A percentile compares a stretch with the other conserved stretches of the same genome.
These are phyloP conservation scores for Aplysia californica DNA, from an alignment of 1,140 invertebrate species.

Conservation along the genomic window DNA sequence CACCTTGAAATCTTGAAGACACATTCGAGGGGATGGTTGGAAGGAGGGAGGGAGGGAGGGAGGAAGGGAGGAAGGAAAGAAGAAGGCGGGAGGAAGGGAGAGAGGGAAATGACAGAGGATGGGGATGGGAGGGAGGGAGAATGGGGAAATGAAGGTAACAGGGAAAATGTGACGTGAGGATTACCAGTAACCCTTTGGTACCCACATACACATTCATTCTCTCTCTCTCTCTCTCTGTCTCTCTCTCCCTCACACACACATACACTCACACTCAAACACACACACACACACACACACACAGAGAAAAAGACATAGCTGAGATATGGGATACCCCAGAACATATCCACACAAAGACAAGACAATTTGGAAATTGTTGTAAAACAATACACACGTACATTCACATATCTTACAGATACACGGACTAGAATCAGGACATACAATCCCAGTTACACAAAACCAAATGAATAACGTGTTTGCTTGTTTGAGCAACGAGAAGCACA, in stretches of 20 bases:
- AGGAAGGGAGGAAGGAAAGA: conserved; percentile 1
- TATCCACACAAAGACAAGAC: background rate
- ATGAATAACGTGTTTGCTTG: background rate
- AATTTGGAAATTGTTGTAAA: background rate
- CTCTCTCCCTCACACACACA: too few species aligned
- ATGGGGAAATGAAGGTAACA: background rate
- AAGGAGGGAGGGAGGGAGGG: conserved; percentile 8
- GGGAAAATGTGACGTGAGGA: background rate
- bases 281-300: too few species aligned
- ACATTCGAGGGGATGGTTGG: background rate
- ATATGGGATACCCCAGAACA: background rate
- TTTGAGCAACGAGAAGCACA: background rate
- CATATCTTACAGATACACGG: background rate
- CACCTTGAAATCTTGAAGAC: too few species aligned
- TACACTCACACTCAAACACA: too few species aligned
- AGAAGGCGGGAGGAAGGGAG: conserved; percentile 3
- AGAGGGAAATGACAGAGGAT: background rate
- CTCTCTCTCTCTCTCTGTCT: too few species aligned
- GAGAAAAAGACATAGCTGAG: background rate
- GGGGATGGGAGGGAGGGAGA: background rate
- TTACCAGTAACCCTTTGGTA: background rate
- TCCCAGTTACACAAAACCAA: background rate
- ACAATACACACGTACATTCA: conserved; percentile 1
- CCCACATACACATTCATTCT: too few species aligned
- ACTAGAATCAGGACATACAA: background rate